These are phyloP conservation scores for Eupristina koningsbergeri DNA, from an alignment of 1,140 invertebrate species.

Conservation along the genomic window DNA sequence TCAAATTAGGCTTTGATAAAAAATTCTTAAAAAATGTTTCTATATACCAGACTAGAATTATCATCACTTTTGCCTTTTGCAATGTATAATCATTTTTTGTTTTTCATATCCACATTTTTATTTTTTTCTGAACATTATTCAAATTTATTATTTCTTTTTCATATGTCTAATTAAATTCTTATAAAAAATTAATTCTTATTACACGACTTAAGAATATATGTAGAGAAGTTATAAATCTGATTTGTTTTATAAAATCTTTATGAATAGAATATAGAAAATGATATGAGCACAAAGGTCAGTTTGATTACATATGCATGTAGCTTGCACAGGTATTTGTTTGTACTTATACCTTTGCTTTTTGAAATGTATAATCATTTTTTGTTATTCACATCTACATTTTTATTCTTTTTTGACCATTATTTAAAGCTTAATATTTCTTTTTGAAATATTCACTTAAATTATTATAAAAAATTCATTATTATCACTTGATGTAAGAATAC, in stretches of 20 bases:
- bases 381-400: too few relatives aligned
- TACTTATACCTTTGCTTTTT: too few relatives aligned
- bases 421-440: too few relatives aligned
- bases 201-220: slow-evolving; percentile 37
- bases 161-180: slow-evolving; percentile 32
- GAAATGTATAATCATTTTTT: too few relatives aligned
- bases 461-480: too few relatives aligned
- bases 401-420: too few relatives aligned
- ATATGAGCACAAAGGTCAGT: slow-evolving; percentile 45
- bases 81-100: slow-evolving; percentile 34
- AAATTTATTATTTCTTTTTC: slow-evolving; percentile 19
- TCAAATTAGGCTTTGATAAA: slow-evolving; percentile 52
- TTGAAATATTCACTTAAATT: too few relatives aligned
- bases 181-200: slow-evolving; percentile 41
- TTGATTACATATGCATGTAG: too few relatives aligned
- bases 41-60: slow-evolving; percentile 68
- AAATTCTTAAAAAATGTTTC: slow-evolving; percentile 56
- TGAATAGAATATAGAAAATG: slow-evolving; percentile 44
- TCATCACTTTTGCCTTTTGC: slow-evolving; percentile 61
- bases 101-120: slow-evolving; percentile 33
- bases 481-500: too few relatives aligned
- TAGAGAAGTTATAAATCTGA: slow-evolving; percentile 37
- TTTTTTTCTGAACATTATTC: slow-evolving; percentile 34
- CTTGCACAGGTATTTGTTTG: too few relatives aligned
- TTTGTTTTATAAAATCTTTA: slow-evolving; percentile 35